Evolutionary conservation across 2,797 vertebrate genomes (phyloP), one percentile per base, ranked within the genome.

Genomic region (Xenentodon cancila): DNA sequence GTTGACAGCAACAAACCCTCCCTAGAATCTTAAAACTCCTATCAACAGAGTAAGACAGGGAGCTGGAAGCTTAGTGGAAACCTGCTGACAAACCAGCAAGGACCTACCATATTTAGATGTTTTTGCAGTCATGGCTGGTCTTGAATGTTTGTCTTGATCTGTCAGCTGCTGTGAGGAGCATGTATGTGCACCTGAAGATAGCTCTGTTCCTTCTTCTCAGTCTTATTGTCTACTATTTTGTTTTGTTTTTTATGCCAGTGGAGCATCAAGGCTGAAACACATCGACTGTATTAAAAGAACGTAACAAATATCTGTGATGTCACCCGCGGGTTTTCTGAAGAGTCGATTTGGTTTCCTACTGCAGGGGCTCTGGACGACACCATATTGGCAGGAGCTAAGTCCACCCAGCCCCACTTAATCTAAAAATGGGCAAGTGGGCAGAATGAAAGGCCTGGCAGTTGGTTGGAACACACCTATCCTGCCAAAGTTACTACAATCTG

Each of bases 91-190:
- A 62, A 49, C 17, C 62, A 34, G 68, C 57, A 44, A 45, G 51
- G 8, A 34, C 68, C 0, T 25, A 45, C 45, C 53, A 30, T 59
- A 20, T 66, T 71, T 58, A 61, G 22, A 50, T 69, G 60, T 52
- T 65, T 75, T 67, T 71, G 16, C 64, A 75, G 52, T 49, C 45
- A 9, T 66, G 60, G 37, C 59, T 20, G 12, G 43, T 25, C 69
- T 71, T 25, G 17, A 37, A n/a, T 71, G 37, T 12, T 67, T 63
- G 59, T 78, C 54, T 61, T 62, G 18, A 59, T 66, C 67, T 73
- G 45, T 71, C 76, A 80, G 30, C 59, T 65, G 32, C 66, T 76
- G 42, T 42, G 52, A 17, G 63, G 55, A 45, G 1, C 13, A 40
- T 40, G 21, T 63, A 56, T 62, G 43, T 62, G 49, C 40, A 68